Conservation (phyloP, 2,113 vertebrate species). For the Proterorhinus semilunaris region DNA sequence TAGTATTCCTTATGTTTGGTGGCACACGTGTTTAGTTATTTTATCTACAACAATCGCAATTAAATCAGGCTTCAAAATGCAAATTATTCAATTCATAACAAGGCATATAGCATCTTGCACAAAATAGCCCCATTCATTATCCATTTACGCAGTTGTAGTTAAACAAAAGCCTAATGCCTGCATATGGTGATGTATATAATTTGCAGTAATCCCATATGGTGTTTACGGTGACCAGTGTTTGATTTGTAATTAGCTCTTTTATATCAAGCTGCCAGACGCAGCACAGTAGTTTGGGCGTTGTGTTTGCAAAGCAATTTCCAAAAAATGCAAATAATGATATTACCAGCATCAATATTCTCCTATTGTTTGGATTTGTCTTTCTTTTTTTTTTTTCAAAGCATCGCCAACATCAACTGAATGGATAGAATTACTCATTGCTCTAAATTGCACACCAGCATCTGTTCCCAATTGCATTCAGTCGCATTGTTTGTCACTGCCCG, state of each 20-base stretch:
- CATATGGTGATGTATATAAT: slow-evolving; percentile 9
- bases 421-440: slow-evolving; percentile 52
- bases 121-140: background rate
- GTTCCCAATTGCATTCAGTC: slow-evolving; percentile 48
- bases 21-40: no score
- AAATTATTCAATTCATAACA: background rate
- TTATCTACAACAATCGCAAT: background rate
- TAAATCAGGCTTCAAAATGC: background rate
- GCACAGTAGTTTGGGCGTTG: slow-evolving; percentile 24
- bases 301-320: slow-evolving; percentile 30
- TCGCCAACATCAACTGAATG: slow-evolving; percentile 32
- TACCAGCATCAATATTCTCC: slow-evolving; percentile 19
- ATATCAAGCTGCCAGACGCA: slow-evolving; percentile 21
- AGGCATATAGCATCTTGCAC: background rate
- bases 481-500: slow-evolving; percentile 41
- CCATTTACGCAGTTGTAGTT: background rate
- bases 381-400: slow-evolving; percentile 16
- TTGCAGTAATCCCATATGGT: slow-evolving; percentile 31
- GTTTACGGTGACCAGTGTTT: slow-evolving; percentile 24
- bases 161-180: background rate
- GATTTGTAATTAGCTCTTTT: slow-evolving; percentile 30
- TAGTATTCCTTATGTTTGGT: no score
- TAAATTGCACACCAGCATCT: slow-evolving; percentile 54
- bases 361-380: slow-evolving; percentile 23
- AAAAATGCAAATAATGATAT: slow-evolving; percentile 18